A percentile compares a stretch with the other conserved stretches of the same genome.
Conservation (phyloP, 2,113 vertebrate genomes). For the Plectropomus leopardus region DNA sequence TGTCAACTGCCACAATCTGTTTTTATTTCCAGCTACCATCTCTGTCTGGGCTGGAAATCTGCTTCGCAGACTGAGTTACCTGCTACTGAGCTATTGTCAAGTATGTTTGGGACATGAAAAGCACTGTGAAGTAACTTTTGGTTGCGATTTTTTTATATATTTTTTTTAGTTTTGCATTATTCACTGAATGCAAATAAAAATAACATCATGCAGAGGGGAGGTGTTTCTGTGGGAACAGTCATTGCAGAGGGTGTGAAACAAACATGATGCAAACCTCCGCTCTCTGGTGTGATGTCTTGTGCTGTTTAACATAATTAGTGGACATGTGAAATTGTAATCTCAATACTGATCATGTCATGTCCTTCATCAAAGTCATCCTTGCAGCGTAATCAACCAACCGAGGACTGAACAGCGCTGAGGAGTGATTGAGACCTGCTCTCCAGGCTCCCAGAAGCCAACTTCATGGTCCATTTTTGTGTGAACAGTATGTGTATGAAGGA, state of each 20-base stretch:
- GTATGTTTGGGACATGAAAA: slow-evolving; percentile 67
- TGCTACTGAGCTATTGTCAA: slow-evolving; percentile 73
- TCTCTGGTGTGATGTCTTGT: background rate
- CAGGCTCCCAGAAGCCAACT: slow-evolving; percentile 30
- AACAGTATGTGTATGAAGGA: background rate
- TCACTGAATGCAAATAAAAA: slow-evolving; percentile 70
- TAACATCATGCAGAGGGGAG: slow-evolving; percentile 55
- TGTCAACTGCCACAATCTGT: slow-evolving; percentile 80
- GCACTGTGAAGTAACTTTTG: slow-evolving; percentile 64
- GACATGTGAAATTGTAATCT: slow-evolving; percentile 16
- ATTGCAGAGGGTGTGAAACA: background rate
- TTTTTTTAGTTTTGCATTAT: slow-evolving; percentile 48
- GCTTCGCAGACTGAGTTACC: slow-evolving; percentile 48
- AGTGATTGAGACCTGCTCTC: slow-evolving; percentile 31
- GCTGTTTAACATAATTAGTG: slow-evolving; percentile 40
- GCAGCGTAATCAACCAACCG: slow-evolving; percentile 40
- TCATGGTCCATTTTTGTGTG: slow-evolving; percentile 22
- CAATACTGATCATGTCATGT: slow-evolving; percentile 22
- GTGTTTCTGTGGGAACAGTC: slow-evolving; percentile 31
- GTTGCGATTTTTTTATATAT: slow-evolving; percentile 31
- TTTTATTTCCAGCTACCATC: slow-evolving; percentile 70
- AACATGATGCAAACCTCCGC: slow-evolving; percentile 20
- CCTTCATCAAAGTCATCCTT: slow-evolving; percentile 44
- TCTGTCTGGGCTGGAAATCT: slow-evolving; percentile 65
- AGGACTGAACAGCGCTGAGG: slow-evolving; percentile 53